Base-by-base conservation (phyloP, 2,113 vertebrate species). In the Psephotus haematonotus region DNA sequence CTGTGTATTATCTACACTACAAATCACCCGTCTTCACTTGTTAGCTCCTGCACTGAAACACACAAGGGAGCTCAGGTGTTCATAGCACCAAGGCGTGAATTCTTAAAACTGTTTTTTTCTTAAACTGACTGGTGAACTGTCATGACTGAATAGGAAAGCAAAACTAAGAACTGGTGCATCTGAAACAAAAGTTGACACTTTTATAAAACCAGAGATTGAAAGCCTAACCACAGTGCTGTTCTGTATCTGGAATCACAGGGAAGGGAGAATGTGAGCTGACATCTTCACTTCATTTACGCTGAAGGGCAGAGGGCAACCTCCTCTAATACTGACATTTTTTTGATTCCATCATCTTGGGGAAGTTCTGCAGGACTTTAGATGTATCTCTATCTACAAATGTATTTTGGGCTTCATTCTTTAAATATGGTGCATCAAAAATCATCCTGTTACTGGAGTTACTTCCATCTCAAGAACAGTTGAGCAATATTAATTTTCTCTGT, bases 1-100 rank as follows among this genome's bases (percentile, higher is more conserved):
- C 92, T 82, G 95, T 88, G 95, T 96, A 94, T 97, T 97, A 97
- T 92, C 93, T 71, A 79, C 96, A 95, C 86, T 97, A 92, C 96
- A 95, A 85, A 95, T 97, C 94, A 95, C 95, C 89, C 24, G 95
- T 97, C 96, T 69, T 92, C 74, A 69, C 87, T 96, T 2, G 82
- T 97, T 96, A 96, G 62, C 65, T 94, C 76, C 72, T 86, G 79
- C 82, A 8, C 2, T 83, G 80, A 83, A 95, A 92, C 68, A 50
- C 86, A 81, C 92, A 78, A 79, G 95, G 65, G 90, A 96, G 68
- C 90, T 96, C 93, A 96, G 96, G 95, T 97, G 96, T 96, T 96
- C 95, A 18, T 90, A 94, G 67, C 80, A 96, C 64, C 85, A 95
- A 94, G 64, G 47, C 86, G 90, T 90, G 88, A 94, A 95, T 96